Base-by-base conservation (phyloP, 2,888 invertebrate species). In the Philhelius pedissequus region DNA sequence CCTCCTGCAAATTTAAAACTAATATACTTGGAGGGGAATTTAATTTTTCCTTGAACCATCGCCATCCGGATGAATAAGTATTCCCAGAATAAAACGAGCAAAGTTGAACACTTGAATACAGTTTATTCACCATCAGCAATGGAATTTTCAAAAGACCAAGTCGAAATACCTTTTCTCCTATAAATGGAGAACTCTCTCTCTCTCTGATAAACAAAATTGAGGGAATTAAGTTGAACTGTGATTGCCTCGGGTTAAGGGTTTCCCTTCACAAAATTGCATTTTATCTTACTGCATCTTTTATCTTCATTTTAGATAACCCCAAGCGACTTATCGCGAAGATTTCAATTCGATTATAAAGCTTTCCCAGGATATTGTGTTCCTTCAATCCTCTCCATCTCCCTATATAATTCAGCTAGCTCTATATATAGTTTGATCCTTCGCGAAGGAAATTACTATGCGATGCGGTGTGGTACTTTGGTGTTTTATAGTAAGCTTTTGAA, bases 171-270 rank as follows among this genome's bases (percentile, higher is more conserved):
- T 20, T 13, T 13, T 8, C 20, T 18, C 3, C 18, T 27, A n/a
- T n/a, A 3, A 30, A 54, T 7, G 13, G 13, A 35, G 35, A 35
- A 56, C 35, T 20, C 32, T 20, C n/a, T 20, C 18, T 20, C 2
- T 20, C n/a, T 20, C 18, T 20, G 1, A 56, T 56, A 35, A 56
- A 56, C 56, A 56, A 56, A 56, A 56, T 56, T 20, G 56, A 56
- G 32, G 32, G 56, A 56, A 56, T 35, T 35, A 56, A 56, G 56
- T 56, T 56, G 56, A 56, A 56, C 56, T 56, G 20, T 56, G 56
- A 56, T 56, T 56, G 56, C 56, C 56, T 56, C n/a, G 56, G 56
- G 56, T 56, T 32, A 56, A 56, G 32, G 32, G 54, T 5, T 11
- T 18, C 20, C 20, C 8, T 32, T 18, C 18, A n/a, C 56, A 20